These are phyloP conservation scores for Poecile montanus DNA, from an alignment of 2,797 vertebrate genomes.

Conservation along the genomic window DNA sequence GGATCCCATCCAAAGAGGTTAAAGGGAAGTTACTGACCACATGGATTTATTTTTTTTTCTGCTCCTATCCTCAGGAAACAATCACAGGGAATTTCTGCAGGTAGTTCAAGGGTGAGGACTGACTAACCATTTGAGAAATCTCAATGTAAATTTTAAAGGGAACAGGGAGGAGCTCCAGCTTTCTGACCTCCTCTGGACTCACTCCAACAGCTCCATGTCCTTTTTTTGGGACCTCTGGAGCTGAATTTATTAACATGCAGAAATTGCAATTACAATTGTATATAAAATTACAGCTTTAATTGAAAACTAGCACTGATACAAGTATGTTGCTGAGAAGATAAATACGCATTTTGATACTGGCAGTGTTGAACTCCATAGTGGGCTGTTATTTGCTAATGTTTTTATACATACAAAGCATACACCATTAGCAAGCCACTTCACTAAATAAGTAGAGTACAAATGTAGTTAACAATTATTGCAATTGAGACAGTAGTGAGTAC, in stretches of 20 bases:
- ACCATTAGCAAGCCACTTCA: neutral
- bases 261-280: neutral
- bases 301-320: neutral
- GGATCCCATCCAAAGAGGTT: neutral
- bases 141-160: neutral
- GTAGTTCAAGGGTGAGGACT: neutral
- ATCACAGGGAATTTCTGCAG: neutral
- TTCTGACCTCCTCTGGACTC: neutral
- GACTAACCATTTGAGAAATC: neutral
- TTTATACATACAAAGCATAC: neutral
- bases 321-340: neutral
- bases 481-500: neutral
- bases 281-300: conserved; percentile 29
- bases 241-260: neutral
- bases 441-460: neutral
- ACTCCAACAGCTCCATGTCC: neutral
- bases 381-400: neutral
- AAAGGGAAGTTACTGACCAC: neutral
- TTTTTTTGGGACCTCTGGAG: neutral
- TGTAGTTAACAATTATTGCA: neutral
- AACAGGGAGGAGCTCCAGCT: neutral
- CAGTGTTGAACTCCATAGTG: neutral
- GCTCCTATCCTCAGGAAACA: neutral
- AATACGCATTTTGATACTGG: neutral
- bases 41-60: neutral